A percentile compares a stretch with the other conserved stretches of the same genome.
phyloP scores from a whole-genome alignment of 2,888 invertebrate genomes.

The Craniophora ligustri region DNA sequence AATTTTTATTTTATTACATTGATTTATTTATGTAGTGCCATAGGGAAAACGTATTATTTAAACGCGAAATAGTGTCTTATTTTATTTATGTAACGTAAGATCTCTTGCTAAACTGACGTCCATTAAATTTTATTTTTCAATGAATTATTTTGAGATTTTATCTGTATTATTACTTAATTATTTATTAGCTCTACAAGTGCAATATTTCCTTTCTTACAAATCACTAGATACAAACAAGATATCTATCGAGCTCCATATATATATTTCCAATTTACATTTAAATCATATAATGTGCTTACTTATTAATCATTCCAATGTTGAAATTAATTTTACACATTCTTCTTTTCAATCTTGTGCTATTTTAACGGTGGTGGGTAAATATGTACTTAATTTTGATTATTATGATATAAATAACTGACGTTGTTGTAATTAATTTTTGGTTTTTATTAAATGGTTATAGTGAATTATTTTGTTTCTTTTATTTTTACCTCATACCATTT shows the following conservation, averaged over 20 bases:
- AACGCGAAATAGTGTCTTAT: constrained; percentile 52
- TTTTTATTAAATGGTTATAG: constrained; percentile 85
- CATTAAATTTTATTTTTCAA: constrained; percentile 55
- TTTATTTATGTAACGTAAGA: constrained; percentile 59
- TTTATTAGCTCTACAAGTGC: constrained; percentile 51
- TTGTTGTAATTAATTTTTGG: constrained; percentile 76
- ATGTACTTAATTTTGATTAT: constrained; percentile 74
- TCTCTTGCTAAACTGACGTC: constrained; percentile 68
- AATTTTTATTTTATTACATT: constrained; percentile 53
- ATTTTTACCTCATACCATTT: constrained; percentile 54
- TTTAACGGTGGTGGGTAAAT: constrained; percentile 75
- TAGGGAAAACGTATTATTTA: constrained; percentile 68
- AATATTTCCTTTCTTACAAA: constrained; percentile 45
- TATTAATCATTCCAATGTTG: constrained; percentile 41
- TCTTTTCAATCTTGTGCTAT: constrained; percentile 51
- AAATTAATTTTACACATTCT: constrained; percentile 54
- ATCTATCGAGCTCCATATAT: constrained; percentile 16
- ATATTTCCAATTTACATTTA: constrained; percentile 23
- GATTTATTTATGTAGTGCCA: constrained; percentile 77
- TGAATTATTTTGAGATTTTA: constrained; percentile 48
- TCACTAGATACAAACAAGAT: constrained; percentile 12
- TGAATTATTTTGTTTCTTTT: constrained; percentile 68
- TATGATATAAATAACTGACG: constrained; percentile 61
- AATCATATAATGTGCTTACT: constrained; percentile 17
- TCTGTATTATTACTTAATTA: constrained; percentile 48